Conservation (phyloP, 2,797 vertebrate genomes). For the Poecile montanus region DNA sequence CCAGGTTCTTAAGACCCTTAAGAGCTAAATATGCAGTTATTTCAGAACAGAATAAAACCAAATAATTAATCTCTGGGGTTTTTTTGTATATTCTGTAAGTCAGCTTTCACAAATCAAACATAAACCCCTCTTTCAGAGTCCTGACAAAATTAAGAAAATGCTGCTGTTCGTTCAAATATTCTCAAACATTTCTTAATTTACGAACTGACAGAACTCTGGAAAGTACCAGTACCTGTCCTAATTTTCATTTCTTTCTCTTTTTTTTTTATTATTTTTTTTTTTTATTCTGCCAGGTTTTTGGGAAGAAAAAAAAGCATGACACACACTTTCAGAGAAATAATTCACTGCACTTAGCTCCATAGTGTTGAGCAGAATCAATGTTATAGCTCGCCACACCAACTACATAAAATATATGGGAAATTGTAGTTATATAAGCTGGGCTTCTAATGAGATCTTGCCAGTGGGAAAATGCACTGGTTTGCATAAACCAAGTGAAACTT, state of each 20-base stretch:
- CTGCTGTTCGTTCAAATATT: neutral
- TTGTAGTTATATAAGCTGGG: neutral
- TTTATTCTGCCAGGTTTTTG: neutral
- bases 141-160: neutral
- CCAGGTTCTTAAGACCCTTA: neutral
- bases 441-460: neutral
- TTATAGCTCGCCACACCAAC: rapidly evolving
- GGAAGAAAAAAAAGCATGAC: neutral
- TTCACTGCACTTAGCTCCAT: neutral
- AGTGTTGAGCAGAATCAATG: neutral
- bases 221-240: neutral
- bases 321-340: neutral
- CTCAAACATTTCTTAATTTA: neutral
- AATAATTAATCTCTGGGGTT: neutral
- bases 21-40: neutral
- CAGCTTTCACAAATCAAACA: neutral
- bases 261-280: neutral
- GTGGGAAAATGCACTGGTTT: neutral
- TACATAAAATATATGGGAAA: neutral
- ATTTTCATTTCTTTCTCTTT: neutral
- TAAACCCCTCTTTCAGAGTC: neutral
- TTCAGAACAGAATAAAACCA: neutral
- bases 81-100: neutral
- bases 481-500: neutral
- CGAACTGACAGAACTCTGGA: neutral